Base-by-base conservation (phyloP, 2,113 vertebrate species). In the Channa argus region DNA sequence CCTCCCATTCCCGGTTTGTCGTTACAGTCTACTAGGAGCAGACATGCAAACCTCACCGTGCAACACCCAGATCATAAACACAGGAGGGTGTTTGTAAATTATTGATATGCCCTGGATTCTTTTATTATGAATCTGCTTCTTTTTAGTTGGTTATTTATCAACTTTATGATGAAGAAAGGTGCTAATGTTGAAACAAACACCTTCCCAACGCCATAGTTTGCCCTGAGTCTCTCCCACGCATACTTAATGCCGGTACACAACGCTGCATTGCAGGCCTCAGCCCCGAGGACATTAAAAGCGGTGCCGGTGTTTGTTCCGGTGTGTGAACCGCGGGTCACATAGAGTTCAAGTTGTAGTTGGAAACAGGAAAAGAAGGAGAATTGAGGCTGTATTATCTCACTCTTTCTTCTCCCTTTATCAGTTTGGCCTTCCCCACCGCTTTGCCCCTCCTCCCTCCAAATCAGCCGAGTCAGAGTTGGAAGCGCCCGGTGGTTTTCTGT, bases 291-390 rank as follows among this genome's bases (percentile, higher is more conserved):
- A 95, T 94, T 94, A 95, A 88, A 93, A 92, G 93, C 93, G 92
- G 94, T 90, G 93, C 94, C 94, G 90, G 85, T 84, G 86, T 89
- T 95, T 95, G 77, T 94, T 94, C 94, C 94, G 95, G 93, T 92
- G 92, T 91, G 94, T 92, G 83, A 89, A 91, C 79, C 37, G 88
- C 90, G 90, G 95, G 96, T 96, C 96, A 96, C 86, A 86, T 86
- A 86, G 93, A 96, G 95, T 96, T 97, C 95, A 96, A 92, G 82
- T 94, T 68, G 37, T 50, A 65, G 85, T 72, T 77, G 72, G 71
- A 49, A 46, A 67, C 82, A 55, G 82, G 70, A 8, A 54, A 55
- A 37, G 39, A 51, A 38, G 50, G 53, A 59, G 58, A 52, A 45
- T 33, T 6, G n/a, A 5, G 15, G 55, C 56, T 51, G 38, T 77